Evolutionary conservation across 2,888 invertebrate species (phyloP), one percentile per base, ranked within the genome.

Genomic region (Eupithecia vulgata): DNA sequence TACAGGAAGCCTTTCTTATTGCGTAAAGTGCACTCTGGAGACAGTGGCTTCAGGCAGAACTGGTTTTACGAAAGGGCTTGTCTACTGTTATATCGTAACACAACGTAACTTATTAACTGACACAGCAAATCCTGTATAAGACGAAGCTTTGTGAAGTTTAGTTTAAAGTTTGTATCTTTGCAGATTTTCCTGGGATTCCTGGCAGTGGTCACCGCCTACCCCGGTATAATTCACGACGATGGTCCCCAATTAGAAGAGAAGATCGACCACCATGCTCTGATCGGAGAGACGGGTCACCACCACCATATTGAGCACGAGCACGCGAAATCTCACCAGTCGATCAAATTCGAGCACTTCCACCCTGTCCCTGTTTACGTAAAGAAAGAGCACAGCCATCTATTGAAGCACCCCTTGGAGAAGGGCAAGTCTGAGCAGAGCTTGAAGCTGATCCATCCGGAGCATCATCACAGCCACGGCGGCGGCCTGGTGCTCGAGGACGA

Each of bases 301-400:
- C 95, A 95, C 75, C 95, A 95, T 77, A 91, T 96, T 45, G 95
- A 96, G 78, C 95, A 96, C 80, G 95, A 96, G 79, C 96, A 96
- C 82, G 96, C 96, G 42, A 96, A 96, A 79, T 96, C 96, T 61
- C 96, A 96, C 83, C 96, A 96, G 87, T 96, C 95, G 73, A 95
- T 96, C 79, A 96, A 96, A 81, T 95, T 96, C 79, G 96, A 96
- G 85, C 96, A 96, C 84, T 96, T 95, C 91, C 96, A 96, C 82
- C 95, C 96, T 0, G 96, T 96, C 1, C 96, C 96, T 1, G 96
- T 96, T 0, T 96, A 96, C 88, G 94, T 96, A 8, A 96, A 96
- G 90, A 96, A 96, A 82, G 96, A 96, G 82, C 95, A 96, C 88
- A 95, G 95, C 81, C 95, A 96, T 85, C 89, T 96, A 74, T 84